A percentile compares a stretch with the other conserved stretches of the same genome.
Evolutionary conservation across 2,113 vertebrate genomes (phyloP).

Genomic region (Dipodomys stephensi): DNA sequence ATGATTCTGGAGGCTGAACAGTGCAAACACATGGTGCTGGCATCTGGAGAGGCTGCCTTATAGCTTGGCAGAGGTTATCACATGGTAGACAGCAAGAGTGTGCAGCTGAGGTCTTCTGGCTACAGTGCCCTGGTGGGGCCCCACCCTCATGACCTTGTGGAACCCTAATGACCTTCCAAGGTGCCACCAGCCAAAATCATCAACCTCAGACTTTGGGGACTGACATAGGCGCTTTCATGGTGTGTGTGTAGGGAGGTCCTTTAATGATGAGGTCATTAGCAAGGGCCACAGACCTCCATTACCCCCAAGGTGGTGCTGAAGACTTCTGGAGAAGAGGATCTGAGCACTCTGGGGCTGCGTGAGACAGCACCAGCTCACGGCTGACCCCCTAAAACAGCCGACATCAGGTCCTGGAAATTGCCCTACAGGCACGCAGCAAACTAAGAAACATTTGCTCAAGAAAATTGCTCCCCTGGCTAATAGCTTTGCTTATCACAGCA

Average conservation of each 20-base stretch:
- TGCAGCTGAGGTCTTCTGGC: neutral
- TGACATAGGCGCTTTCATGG: no score
- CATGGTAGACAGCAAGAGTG: neutral
- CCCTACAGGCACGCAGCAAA: neutral
- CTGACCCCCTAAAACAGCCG: neutral
- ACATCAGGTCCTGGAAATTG: neutral
- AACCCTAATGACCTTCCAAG: no score
- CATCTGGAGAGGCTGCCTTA: neutral
- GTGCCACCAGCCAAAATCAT: fast-evolving
- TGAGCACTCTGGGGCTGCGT: fast-evolving
- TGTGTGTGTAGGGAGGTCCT: no score
- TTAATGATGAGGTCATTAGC: no score
- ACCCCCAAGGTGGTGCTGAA: neutral
- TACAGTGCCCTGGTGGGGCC: neutral
- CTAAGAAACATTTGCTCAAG: neutral
- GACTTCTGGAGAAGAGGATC: neutral
- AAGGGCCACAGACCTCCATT: neutral
- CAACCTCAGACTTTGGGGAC: neutral
- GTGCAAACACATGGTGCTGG: neutral
- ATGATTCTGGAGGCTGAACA: neutral
- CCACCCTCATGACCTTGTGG: neutral
- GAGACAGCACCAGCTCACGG: neutral
- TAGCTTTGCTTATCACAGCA: no score
- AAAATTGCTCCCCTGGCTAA: neutral
- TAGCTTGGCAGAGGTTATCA: fast-evolving